phyloP scores from a whole-genome alignment of 2,797 vertebrate genomes.

The Neopelma chrysocephalum region DNA sequence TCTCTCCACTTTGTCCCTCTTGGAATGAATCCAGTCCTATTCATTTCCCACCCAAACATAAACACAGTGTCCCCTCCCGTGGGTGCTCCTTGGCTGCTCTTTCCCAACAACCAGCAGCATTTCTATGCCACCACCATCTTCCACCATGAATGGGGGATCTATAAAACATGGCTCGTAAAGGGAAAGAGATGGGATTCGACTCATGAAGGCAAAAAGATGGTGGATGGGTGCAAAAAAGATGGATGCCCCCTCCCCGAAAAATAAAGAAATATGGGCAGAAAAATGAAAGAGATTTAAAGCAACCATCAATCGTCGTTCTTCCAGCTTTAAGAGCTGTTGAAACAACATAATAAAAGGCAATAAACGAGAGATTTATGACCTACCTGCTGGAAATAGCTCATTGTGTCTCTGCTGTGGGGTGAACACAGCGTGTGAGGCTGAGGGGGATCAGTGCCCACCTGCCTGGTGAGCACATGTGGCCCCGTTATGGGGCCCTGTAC shows the following conservation, averaged over 20 bases:
- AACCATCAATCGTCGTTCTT: conserved; percentile 73
- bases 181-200: conserved; percentile 59
- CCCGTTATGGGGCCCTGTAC: accelerated
- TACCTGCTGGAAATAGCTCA: conserved; percentile 69
- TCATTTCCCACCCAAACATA: not conserved
- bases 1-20: not conserved
- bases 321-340: conserved; percentile 82
- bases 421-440: not conserved
- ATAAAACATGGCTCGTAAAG: conserved; percentile 68
- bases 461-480: accelerated
- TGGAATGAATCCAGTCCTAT: not conserved
- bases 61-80: not conserved
- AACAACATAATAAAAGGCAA: conserved; percentile 84
- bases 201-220: conserved; percentile 42
- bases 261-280: conserved; percentile 73
- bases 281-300: conserved; percentile 80
- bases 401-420: conserved; percentile 28
- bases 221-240: conserved; percentile 5
- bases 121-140: not conserved
- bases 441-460: accelerated
- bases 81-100: not conserved
- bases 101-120: conserved; percentile 3
- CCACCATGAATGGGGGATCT: not conserved
- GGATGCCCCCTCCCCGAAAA: conserved; percentile 16
- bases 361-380: conserved; percentile 76